These are phyloP conservation scores for Serilophus lunatus DNA, from an alignment of 2,113 vertebrate species.

Conservation along the genomic window DNA sequence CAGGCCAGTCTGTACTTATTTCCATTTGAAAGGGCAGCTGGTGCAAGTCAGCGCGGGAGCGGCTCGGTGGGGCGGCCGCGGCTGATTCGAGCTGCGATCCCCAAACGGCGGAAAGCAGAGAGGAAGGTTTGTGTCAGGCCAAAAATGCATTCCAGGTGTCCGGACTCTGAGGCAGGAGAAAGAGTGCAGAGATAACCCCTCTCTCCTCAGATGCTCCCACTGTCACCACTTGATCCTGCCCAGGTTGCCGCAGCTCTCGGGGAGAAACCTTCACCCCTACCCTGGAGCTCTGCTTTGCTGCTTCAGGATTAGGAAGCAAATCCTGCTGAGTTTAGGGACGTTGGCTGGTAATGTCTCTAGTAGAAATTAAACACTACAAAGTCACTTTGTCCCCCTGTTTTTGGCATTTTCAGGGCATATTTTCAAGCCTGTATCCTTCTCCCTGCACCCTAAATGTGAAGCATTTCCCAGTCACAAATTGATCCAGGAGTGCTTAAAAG, in stretches of 20 bases:
- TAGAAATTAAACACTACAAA: neutral
- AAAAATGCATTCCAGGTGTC: neutral
- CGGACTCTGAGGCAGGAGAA: neutral
- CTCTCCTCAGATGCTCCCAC: fast-evolving
- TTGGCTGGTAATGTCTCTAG: neutral
- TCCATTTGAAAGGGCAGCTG: slow-evolving; percentile 46
- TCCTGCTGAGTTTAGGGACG: neutral
- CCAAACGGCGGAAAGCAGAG: neutral
- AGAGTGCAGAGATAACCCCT: neutral
- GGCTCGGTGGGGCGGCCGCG: neutral
- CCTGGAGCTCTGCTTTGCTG: neutral
- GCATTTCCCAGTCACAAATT: neutral
- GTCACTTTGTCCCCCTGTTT: neutral
- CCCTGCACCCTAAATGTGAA: neutral
- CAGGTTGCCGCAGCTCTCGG: fast-evolving
- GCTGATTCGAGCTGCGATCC: neutral
- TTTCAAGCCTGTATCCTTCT: neutral
- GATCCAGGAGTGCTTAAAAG: neutral
- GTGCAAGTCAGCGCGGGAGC: slow-evolving; percentile 3
- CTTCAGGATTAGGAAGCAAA: neutral
- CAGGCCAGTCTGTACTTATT: neutral
- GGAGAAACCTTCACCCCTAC: neutral
- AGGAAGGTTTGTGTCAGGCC: neutral
- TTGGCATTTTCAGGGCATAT: neutral
- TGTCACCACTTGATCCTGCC: neutral